These are phyloP conservation scores for Rostratula benghalensis DNA, from an alignment of 2,113 vertebrate genomes.

Conservation along the genomic window DNA sequence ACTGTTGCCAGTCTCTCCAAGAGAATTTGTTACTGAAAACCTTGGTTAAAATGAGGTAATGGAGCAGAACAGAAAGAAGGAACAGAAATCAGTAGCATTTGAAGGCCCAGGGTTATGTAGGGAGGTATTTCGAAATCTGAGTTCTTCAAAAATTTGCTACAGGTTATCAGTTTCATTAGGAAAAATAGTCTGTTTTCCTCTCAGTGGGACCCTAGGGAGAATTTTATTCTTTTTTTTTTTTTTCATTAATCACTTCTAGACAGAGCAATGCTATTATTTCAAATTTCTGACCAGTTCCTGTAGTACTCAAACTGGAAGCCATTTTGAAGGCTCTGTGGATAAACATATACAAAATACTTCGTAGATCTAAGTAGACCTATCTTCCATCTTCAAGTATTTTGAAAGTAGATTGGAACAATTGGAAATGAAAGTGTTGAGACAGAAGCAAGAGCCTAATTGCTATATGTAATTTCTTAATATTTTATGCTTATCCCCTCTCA, in stretches of 20 bases:
- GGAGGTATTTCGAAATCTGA: neutral
- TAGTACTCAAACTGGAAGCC: neutral
- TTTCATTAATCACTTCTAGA: neutral
- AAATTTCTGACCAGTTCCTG: neutral
- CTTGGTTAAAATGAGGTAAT: neutral
- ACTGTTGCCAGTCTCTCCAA: neutral
- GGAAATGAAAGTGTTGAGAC: neutral
- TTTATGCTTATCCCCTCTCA: neutral
- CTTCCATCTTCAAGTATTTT: neutral
- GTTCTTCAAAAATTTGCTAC: neutral
- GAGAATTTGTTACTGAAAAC: neutral
- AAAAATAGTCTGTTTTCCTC: neutral
- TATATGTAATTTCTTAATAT: neutral
- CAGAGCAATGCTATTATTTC: neutral
- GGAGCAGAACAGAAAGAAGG: neutral
- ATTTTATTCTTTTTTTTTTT: neutral
- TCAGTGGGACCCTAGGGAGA: neutral
- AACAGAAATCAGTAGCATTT: neutral
- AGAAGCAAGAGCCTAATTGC: neutral
- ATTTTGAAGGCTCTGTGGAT: neutral
- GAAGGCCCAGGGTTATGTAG: neutral
- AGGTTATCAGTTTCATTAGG: neutral
- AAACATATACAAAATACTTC: neutral
- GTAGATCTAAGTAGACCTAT: neutral
- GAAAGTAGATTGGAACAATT: neutral